A percentile compares a stretch with the other conserved stretches of the same genome.
phyloP scores from a whole-genome alignment of 2,113 vertebrate genomes.

The Myiagra hebetior region DNA sequence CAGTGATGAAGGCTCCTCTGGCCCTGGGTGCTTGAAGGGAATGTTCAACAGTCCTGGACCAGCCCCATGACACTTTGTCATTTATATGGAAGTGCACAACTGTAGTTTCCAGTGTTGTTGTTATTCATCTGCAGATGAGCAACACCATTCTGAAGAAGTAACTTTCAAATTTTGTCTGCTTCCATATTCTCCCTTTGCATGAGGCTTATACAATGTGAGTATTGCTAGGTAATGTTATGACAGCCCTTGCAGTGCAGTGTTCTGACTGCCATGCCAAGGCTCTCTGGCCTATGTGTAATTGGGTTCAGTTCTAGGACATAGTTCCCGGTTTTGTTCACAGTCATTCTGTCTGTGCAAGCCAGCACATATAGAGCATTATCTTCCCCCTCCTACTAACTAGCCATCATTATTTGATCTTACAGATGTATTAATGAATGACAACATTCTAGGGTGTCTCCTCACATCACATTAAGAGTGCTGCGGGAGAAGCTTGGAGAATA shows the following conservation, averaged over 20 bases:
- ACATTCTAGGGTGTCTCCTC: slow-evolving; percentile 82
- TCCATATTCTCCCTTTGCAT: not conserved
- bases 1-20: not conserved
- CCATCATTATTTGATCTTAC: slow-evolving; percentile 35
- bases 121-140: not conserved
- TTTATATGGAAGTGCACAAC: not conserved
- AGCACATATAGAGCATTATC: not conserved
- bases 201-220: not conserved
- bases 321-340: not conserved
- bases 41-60: not conserved
- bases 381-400: slow-evolving; percentile 11
- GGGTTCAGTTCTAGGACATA: not conserved
- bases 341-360: not conserved
- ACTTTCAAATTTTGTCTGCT: not conserved
- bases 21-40: not conserved
- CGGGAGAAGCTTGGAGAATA: slow-evolving; percentile 77
- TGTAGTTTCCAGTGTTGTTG: not conserved
- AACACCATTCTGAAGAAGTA: not conserved
- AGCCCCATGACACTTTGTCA: not conserved
- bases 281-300: not conserved
- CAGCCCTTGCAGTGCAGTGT: not conserved
- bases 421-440: slow-evolving; percentile 54
- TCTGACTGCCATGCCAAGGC: not conserved
- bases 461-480: slow-evolving; percentile 79
- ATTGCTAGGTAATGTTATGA: not conserved